Percentiles rank a stretch among this genome's conserved stretches.
phyloP scores from a whole-genome alignment of 1,140 invertebrate species.

The Tetragonula clypearis region DNA sequence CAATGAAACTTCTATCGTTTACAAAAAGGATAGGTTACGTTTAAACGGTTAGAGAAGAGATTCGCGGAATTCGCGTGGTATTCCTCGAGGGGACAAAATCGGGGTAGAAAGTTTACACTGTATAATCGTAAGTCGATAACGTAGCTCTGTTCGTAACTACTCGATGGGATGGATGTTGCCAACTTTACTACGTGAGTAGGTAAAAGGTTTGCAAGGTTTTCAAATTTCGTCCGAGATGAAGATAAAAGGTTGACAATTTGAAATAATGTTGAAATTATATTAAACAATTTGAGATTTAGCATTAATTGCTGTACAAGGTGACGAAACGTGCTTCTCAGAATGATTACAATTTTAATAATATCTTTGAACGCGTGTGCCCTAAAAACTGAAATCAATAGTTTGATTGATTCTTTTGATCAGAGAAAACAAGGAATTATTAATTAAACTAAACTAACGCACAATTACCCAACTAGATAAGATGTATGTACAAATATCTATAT shows the following conservation, averaged over 20 bases:
- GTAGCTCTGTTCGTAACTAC: not conserved
- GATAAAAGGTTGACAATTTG: not conserved
- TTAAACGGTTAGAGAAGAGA: constrained; percentile 19
- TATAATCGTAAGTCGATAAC: constrained; percentile 44
- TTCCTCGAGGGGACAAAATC: constrained; percentile 5
- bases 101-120: not conserved
- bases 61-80: constrained; percentile 43
- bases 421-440: too few species aligned
- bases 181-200: not conserved
- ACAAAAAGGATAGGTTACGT: constrained; percentile 32
- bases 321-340: too few species aligned
- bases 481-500: too few species aligned
- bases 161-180: constrained; percentile 11
- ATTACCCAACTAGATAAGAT: too few species aligned
- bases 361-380: too few species aligned
- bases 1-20: constrained; percentile 49
- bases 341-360: too few species aligned
- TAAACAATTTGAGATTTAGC: too few species aligned
- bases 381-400: too few species aligned
- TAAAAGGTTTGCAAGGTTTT: not conserved
- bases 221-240: not conserved
- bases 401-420: too few species aligned
- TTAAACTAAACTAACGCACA: too few species aligned
- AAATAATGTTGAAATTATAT: not conserved
- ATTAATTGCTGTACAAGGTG: too few species aligned